Base-by-base conservation (phyloP, 2,113 vertebrate genomes). In the Columbina picui region DNA sequence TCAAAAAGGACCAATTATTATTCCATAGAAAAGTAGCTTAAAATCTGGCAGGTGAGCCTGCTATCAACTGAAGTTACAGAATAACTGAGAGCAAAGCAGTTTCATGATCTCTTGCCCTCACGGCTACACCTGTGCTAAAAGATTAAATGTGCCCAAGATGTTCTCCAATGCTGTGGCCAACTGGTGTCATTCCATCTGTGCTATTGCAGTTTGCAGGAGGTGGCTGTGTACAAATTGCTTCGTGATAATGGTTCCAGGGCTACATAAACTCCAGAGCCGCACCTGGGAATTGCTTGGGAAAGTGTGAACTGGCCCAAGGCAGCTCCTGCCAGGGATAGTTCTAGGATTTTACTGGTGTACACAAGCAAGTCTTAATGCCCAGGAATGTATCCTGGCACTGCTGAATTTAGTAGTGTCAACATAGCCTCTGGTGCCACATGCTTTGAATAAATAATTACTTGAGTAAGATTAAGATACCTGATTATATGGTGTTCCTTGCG, bases 381-480 rank as follows among this genome's bases (percentile, higher is more conserved):
- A 77, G 71, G 75, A 93, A 93, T 70, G 71, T 56, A 45, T 80
- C 27, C 57, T 95, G 82, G 87, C 70, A 69, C 74, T 83, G 39
- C 53, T 65, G 63, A 45, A 12, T 76, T 76, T 76, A 8, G 45
- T 80, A 5, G 47, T 74, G 43, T 86, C 80, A 83, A 45, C 64
- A 41, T 32, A 89, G 79, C 59, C 71, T 84, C 68, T 92, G 50
- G 38, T 92, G 56, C 63, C 83, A 85, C 30, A 3, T 65, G 23
- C 57, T 89, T 96, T 88, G 67, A 52, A 90, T 85, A 76, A 83
- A 57, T 93, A 82, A 87, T 79, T 60, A 78, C 36, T 67, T 76
- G 27, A 65, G 45, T 30, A 85, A 53, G 36, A 83, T 87, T 47
- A 87, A 93, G 63, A 19, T 86, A 14, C 6, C 63, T 47, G 38